phyloP scores from a whole-genome alignment of 2,797 vertebrate genomes.

The Scolopax rusticola region DNA sequence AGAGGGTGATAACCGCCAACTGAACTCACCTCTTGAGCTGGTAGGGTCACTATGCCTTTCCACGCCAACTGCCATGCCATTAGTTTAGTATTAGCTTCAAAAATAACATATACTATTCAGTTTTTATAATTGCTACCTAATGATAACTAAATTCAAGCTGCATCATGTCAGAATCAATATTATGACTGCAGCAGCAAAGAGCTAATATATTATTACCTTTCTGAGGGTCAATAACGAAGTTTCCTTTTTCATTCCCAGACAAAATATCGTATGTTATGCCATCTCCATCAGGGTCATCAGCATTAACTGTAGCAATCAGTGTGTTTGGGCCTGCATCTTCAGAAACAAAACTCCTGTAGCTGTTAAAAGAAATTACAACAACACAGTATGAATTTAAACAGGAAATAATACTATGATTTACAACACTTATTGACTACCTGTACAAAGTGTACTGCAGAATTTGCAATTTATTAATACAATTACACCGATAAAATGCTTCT shows the following conservation, averaged over 20 bases:
- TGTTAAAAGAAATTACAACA: constrained; percentile 52
- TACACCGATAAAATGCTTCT: not conserved
- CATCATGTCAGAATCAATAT: not conserved
- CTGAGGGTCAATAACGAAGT: constrained; percentile 90
- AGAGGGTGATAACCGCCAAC: not conserved
- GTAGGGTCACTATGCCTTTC: not conserved
- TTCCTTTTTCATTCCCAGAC: constrained; percentile 87
- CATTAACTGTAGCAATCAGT: constrained; percentile 87
- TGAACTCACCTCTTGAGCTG: not conserved
- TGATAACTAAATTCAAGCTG: not conserved
- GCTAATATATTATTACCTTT: constrained; percentile 81
- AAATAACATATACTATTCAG: not conserved
- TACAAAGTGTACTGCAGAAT: not conserved
- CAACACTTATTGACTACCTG: not conserved
- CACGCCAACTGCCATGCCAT: not conserved
- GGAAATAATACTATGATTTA: not conserved
- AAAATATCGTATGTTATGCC: constrained; percentile 87
- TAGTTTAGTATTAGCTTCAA: not conserved
- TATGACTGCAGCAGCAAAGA: not conserved
- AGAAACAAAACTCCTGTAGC: constrained; percentile 91
- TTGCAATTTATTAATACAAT: not conserved
- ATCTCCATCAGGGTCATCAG: constrained; percentile 91
- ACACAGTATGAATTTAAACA: not conserved
- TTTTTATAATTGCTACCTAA: not conserved
- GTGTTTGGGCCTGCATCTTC: constrained; percentile 92